Evolutionary conservation across 2,888 invertebrate genomes (phyloP), one percentile per base, ranked within the genome.

Genomic region (Cheilosia scutellata): DNA sequence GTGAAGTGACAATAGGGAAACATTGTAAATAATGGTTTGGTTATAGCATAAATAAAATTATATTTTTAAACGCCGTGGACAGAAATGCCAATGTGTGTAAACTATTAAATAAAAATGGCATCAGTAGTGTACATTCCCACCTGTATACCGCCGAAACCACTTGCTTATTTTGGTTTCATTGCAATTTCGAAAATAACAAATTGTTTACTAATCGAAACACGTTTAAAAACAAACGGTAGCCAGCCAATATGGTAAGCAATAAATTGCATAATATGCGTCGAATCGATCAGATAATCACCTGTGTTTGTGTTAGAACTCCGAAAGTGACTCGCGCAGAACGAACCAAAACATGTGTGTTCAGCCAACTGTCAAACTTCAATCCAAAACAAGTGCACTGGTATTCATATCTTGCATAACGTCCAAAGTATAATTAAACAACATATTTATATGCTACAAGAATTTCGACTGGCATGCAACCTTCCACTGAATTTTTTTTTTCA

Each of bases 321-420:
- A 74, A 70, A 53, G 44, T 40, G 44, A 6, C 44, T 51, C 29
- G 79, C 65, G 65, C 79, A 78, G 49, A 71, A 44, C 9, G 44
- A 44, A 13, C 7, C 29, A 33, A 42, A 51, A 11, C 60, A 63
- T 70, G 70, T 63, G 60, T 77, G 76, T 66, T 58, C 29, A 31
- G 13, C 16, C 27, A 74, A 66, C 74, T 74, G 80, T 75, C 74
- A 80, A 55, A 37, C 47, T 44, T 31, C 27, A 29, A 62, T 51
- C 31, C 5, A 53, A 49, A 42, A 53, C 33, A 55, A 66, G 16
- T 31, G 37, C 9, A 20, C 25, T 40, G 31, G 13, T 31, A 13
- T 53, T 57, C 20, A 9, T 51, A 29, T 49, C 65, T 66, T 72
- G 65, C 72, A 79, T 66, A 79, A 78, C 42, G 40, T 57, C 11